phyloP scores from a whole-genome alignment of 2,888 invertebrate genomes.

The Drosophila nr. perissopoda region DNA sequence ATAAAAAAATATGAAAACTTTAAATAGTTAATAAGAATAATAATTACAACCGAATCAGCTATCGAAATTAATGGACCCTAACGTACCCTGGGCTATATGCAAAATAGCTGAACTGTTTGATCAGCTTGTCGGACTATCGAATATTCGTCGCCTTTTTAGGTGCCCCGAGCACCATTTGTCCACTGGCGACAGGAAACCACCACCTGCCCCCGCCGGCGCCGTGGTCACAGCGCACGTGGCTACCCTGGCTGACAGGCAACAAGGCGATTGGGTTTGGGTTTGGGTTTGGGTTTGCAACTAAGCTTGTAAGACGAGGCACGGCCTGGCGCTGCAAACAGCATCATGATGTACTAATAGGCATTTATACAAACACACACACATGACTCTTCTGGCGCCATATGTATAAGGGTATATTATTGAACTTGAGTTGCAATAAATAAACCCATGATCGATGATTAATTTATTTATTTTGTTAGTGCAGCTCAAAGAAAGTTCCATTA shows the following conservation, averaged over 20 bases:
- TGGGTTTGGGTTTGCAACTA: slow-evolving; percentile 6
- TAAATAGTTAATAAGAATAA: background rate
- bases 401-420: background rate
- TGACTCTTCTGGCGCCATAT: slow-evolving; percentile 45
- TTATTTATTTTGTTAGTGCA: background rate
- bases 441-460: background rate
- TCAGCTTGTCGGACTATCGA: slow-evolving; percentile 72
- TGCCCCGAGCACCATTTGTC: slow-evolving; percentile 27
- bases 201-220: background rate
- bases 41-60: background rate
- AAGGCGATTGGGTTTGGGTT: slow-evolving; percentile 29
- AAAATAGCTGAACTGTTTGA: slow-evolving; percentile 59
- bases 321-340: slow-evolving; percentile 33
- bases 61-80: slow-evolving; percentile 13
- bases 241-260: slow-evolving; percentile 49
- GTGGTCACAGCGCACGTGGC: slow-evolving; percentile 58
- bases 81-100: slow-evolving; percentile 31
- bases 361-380: background rate
- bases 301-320: slow-evolving; percentile 33
- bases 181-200: slow-evolving; percentile 64
- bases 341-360: slow-evolving; percentile 42
- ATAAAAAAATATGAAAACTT: background rate
- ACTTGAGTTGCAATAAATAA: background rate
- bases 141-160: slow-evolving; percentile 69
- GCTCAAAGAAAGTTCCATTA: background rate